Percentiles rank a stretch among this genome's conserved stretches.
These are phyloP conservation scores for Plecturocebus donacophilus DNA, from an alignment of 2,113 vertebrate genomes.

Conservation along the genomic window DNA sequence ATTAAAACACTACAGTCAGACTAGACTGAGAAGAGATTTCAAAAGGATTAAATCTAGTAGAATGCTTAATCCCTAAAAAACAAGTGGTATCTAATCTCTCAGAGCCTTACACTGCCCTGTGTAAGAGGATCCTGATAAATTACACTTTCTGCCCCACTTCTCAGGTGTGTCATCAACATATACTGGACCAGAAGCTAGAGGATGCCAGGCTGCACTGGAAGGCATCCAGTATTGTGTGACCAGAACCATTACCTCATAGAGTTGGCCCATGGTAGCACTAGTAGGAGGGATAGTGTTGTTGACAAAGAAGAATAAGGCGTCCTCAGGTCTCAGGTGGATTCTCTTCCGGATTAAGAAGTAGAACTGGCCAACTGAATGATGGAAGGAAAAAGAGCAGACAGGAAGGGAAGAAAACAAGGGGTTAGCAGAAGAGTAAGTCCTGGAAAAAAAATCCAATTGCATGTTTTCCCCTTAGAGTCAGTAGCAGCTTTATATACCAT, in stretches of 20 bases:
- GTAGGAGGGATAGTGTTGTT: conserved; percentile 98
- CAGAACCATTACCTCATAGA: conserved; percentile 92
- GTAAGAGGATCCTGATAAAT: conserved; percentile 40
- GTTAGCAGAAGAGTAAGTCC: neutral
- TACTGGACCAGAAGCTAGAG: neutral
- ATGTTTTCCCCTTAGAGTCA: neutral
- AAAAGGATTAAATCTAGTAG: neutral
- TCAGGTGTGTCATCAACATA: neutral
- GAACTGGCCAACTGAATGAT: conserved; percentile 93
- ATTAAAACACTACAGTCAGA: neutral
- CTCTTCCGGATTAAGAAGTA: conserved; percentile 98
- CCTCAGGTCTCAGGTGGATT: conserved; percentile 96
- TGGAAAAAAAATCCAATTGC: neutral
- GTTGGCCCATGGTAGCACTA: conserved; percentile 95
- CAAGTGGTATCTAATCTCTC: neutral
- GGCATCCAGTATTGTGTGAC: neutral
- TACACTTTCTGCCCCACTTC: conserved; percentile 62
- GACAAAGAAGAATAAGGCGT: conserved; percentile 98
- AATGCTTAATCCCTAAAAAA: neutral
- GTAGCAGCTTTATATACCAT: neutral
- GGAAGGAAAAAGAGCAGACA: neutral
- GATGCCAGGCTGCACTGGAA: neutral
- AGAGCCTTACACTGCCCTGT: neutral
- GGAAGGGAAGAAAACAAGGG: neutral
- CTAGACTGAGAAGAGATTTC: neutral